Conservation (phyloP, 2,797 vertebrate genomes). For the Sebastes diploproa region DNA sequence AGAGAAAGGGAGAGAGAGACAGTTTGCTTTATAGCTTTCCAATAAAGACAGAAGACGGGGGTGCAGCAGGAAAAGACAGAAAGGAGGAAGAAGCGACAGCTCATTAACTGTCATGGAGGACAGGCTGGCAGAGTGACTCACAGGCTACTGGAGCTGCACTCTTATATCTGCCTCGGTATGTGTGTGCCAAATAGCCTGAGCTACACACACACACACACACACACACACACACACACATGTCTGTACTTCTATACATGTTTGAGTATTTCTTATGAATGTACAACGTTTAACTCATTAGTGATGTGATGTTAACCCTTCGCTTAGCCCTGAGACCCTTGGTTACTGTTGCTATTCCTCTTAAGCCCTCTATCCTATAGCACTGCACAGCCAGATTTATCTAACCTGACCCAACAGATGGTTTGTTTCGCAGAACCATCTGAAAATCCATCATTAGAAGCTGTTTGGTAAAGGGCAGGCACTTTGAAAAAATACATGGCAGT, state of each 20-base stretch:
- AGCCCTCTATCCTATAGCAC: background rate
- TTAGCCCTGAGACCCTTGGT: background rate
- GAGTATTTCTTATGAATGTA: background rate
- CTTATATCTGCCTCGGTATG: slow-evolving; percentile 27
- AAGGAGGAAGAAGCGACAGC: slow-evolving; percentile 53
- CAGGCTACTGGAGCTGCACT: slow-evolving; percentile 49
- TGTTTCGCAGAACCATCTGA: background rate
- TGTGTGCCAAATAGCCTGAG: too few relatives aligned
- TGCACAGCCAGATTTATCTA: background rate
- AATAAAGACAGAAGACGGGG: slow-evolving; percentile 57
- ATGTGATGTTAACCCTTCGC: background rate
- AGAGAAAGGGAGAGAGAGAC: slow-evolving; percentile 7
- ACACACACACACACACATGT: background rate
- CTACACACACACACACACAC: slow-evolving; percentile 3
- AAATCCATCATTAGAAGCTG: background rate
- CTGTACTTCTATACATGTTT: background rate
- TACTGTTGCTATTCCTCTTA: background rate
- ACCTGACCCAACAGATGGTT: background rate
- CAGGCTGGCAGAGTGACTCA: slow-evolving; percentile 66
- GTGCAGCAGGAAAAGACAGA: slow-evolving; percentile 32
- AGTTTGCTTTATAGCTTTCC: slow-evolving; percentile 55
- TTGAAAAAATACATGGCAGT: background rate
- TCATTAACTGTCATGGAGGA: slow-evolving; percentile 78
- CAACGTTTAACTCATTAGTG: background rate
- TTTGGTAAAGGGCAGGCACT: too few relatives aligned